phyloP scores from a whole-genome alignment of 2,888 invertebrate genomes.

The Leucophora obtusa region DNA sequence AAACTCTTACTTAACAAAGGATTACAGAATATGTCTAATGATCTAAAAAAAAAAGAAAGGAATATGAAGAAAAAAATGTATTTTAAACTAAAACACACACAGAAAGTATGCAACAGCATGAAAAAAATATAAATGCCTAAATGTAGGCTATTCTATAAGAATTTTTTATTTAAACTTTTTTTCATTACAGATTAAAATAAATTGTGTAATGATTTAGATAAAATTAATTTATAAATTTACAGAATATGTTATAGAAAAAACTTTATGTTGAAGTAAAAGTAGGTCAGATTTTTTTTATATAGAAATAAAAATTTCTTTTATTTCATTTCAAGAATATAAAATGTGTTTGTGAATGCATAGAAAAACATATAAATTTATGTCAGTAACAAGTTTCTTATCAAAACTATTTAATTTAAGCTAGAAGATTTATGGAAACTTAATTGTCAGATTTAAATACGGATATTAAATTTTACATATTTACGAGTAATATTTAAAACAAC shows the following conservation, averaged over 20 bases:
- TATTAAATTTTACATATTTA: too few species aligned
- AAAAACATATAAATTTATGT: background rate
- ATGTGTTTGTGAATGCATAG: background rate
- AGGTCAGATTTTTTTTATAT: background rate
- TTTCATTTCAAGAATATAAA: background rate
- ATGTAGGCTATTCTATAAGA: background rate
- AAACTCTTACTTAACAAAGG: background rate
- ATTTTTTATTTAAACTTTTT: background rate
- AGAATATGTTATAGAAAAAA: background rate
- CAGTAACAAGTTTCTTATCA: background rate
- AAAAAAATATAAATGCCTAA: background rate
- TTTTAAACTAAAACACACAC: background rate
- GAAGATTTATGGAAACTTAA: too few species aligned
- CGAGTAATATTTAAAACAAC: too few species aligned
- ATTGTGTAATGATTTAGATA: background rate
- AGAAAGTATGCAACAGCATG: background rate
- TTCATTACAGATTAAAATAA: background rate
- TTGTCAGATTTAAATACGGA: too few species aligned
- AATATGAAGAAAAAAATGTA: background rate
- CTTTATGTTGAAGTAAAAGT: background rate
- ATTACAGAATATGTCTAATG: constrained; percentile 42
- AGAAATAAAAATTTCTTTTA: background rate
- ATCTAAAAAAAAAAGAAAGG: background rate
- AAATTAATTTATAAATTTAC: background rate
- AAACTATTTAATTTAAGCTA: too few species aligned